Conservation (phyloP, 2,113 vertebrate genomes). For the Spea bombifrons region DNA sequence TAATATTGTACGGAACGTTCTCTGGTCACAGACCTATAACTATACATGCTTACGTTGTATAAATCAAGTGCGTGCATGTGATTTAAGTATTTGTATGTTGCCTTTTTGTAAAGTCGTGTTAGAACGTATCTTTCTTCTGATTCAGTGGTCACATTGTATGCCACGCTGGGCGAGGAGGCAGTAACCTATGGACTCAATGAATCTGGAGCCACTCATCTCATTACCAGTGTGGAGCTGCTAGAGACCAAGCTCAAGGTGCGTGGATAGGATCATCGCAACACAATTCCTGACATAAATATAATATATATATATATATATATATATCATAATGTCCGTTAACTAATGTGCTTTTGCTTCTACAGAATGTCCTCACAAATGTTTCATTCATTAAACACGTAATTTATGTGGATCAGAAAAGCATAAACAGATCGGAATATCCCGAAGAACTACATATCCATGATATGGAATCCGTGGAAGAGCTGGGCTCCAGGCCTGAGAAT, state of each 20-base stretch:
- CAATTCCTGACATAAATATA: constrained; percentile 30
- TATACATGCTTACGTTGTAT: too few species aligned
- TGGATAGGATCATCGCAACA: background rate
- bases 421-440: constrained; percentile 78
- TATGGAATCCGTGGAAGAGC: constrained; percentile 81
- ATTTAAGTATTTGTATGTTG: too few species aligned
- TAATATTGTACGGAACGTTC: too few species aligned
- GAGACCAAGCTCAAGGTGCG: constrained; percentile 90
- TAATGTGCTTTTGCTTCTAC: constrained; percentile 40
- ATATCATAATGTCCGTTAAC: background rate
- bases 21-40: too few species aligned
- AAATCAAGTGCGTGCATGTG: too few species aligned
- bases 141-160: constrained; percentile 92
- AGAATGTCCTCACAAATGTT: constrained; percentile 76
- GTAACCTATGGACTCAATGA: constrained; percentile 89
- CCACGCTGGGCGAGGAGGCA: constrained; percentile 90
- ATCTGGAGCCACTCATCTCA: constrained; percentile 82
- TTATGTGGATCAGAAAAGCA: constrained; percentile 81
- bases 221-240: constrained; percentile 88
- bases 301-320: background rate
- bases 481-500: constrained; percentile 84
- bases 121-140: too few species aligned
- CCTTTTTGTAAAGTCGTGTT: too few species aligned
- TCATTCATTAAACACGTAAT: constrained; percentile 83
- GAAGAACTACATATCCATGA: constrained; percentile 78